Evolutionary conservation across 2,888 invertebrate genomes (phyloP).

Genomic region (Sialis fuliginosa): DNA sequence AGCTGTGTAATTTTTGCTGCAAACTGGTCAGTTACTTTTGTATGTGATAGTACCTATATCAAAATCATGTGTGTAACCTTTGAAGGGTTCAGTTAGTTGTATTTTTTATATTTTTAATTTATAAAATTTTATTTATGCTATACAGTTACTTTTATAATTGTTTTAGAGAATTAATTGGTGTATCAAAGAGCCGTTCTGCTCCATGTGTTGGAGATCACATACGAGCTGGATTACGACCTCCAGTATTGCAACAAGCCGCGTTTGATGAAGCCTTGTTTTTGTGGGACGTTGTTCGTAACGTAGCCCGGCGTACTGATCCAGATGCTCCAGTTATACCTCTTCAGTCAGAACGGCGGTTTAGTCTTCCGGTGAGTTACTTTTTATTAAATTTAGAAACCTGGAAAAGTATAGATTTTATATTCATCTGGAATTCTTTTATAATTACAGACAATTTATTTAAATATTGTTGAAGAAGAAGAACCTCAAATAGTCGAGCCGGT

Average conservation of each 20-base stretch:
- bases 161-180: conserved; percentile 4
- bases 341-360: conserved; percentile 22
- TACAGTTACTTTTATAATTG: no score
- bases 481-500: conserved; percentile 21
- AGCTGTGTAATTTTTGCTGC: no score
- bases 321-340: conserved; percentile 17
- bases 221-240: conserved; percentile 52
- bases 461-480: conserved; percentile 6
- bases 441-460: conserved; percentile 13
- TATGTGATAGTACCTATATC: no score
- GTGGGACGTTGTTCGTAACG: conserved; percentile 69
- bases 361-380: conserved; percentile 4
- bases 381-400: neutral
- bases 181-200: conserved; percentile 25
- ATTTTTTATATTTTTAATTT: no score
- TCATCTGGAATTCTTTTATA: neutral
- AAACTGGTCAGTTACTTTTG: no score
- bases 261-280: conserved; percentile 67
- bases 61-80: no score
- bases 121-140: no score
- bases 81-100: no score
- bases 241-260: conserved; percentile 69
- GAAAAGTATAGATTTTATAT: neutral
- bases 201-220: conserved; percentile 29
- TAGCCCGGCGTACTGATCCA: conserved; percentile 38